These are phyloP conservation scores for Apis mellifera DNA, from an alignment of 1,140 invertebrate genomes.

Conservation along the genomic window Amel_HAv3.1 CM009945.2:3122001-3122500, in stretches of 20 bases:
- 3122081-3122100: neutral
- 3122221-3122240: neutral
- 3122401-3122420: too few species aligned
- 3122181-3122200: neutral
- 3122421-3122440: too few species aligned
- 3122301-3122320: neutral
- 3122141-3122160: neutral
- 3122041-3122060: too few species aligned
- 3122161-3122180: slow-evolving; percentile 5
- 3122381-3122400: too few species aligned
- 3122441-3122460: too few species aligned
- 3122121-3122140: neutral
- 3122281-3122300: neutral
- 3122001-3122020: slow-evolving; percentile 10
- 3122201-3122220: neutral
- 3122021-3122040: slow-evolving; percentile 27
- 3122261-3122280: neutral
- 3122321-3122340: too few species aligned
- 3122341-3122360: too few species aligned
- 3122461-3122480: too few species aligned
- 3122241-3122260: neutral
- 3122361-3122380: too few species aligned
- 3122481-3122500: too few species aligned
- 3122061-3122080: neutral
- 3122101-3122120: slow-evolving; percentile 35